phyloP scores from a whole-genome alignment of 2,888 invertebrate genomes.

The Hoplodrina ambigua region DNA sequence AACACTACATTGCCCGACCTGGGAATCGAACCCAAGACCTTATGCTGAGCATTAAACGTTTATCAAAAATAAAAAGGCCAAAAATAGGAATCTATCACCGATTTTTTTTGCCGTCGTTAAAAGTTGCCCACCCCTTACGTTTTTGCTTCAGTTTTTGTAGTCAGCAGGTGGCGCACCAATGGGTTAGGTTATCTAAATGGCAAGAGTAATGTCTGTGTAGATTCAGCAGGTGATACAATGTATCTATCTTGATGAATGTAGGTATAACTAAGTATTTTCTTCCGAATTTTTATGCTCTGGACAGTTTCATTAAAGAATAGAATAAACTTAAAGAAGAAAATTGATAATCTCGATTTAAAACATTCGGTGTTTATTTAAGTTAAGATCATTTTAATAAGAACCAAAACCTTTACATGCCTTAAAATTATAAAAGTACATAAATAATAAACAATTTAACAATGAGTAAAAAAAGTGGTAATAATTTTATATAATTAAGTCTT shows the following conservation, averaged over 20 bases:
- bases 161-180: conserved; percentile 38
- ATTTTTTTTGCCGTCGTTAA: conserved; percentile 18
- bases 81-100: no score
- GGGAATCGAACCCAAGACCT: no score
- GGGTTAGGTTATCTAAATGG: conserved; percentile 29
- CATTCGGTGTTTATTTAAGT: no score
- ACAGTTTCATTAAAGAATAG: not conserved
- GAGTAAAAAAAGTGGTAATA: no score
- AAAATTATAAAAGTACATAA: no score
- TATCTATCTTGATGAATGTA: not conserved
- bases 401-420: no score
- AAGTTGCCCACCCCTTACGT: conserved; percentile 40
- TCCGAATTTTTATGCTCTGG: not conserved
- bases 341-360: no score
- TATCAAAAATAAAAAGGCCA: not conserved
- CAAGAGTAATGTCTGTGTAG: conserved; percentile 21
- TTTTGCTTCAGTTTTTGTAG: conserved; percentile 44
- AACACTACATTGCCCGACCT: no score
- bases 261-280: conserved; percentile 9
- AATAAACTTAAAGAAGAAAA: no score
- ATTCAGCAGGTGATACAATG: conserved; percentile 27
- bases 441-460: no score
- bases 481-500: no score
- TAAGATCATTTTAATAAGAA: no score
- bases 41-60: not conserved